These are phyloP conservation scores for Ceratosolen solmsi DNA, from an alignment of 1,140 invertebrate species.

Conservation along the genomic window DNA sequence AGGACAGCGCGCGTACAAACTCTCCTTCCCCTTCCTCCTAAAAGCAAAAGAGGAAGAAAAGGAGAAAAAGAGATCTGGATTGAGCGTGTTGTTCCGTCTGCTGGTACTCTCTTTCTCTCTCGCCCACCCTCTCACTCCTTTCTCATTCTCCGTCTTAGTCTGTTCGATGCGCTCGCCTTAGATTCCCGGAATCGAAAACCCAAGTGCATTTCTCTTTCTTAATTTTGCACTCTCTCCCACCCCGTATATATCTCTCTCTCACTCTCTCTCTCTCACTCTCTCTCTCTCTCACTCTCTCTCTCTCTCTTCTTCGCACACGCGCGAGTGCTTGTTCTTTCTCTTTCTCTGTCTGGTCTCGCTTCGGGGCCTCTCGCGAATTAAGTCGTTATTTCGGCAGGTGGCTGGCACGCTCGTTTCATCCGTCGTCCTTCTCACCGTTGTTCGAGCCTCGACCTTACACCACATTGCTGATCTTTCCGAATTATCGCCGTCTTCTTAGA, in stretches of 20 bases:
- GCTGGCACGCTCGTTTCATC: conserved; percentile 49
- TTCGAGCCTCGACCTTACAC: not conserved
- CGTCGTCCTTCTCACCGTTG: conserved; percentile 16
- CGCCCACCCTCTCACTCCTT: conserved; percentile 11
- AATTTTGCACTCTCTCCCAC: not conserved
- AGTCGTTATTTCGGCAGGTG: conserved; percentile 72
- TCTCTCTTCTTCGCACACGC: not conserved
- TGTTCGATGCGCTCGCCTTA: not conserved
- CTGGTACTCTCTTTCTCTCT: not conserved
- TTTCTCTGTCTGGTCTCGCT: conserved; percentile 19
- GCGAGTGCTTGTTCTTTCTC: not conserved
- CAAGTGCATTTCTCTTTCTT: conserved; percentile 36
- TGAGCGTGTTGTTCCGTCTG: conserved; percentile 9
- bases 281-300: not conserved
- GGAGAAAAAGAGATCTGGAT: conserved; percentile 25
- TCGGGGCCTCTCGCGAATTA: conserved; percentile 60
- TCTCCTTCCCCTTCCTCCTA: not conserved
- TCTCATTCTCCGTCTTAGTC: not conserved
- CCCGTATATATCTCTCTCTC: not conserved
- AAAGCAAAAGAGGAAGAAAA: conserved; percentile 21
- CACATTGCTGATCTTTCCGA: not conserved
- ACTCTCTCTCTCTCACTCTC: not conserved
- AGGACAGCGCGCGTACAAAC: conserved; percentile 37
- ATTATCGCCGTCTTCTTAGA: not conserved
- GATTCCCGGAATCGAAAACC: conserved; percentile 32